Conservation (phyloP, 2,113 vertebrate species). For the Caretta caretta region DNA sequence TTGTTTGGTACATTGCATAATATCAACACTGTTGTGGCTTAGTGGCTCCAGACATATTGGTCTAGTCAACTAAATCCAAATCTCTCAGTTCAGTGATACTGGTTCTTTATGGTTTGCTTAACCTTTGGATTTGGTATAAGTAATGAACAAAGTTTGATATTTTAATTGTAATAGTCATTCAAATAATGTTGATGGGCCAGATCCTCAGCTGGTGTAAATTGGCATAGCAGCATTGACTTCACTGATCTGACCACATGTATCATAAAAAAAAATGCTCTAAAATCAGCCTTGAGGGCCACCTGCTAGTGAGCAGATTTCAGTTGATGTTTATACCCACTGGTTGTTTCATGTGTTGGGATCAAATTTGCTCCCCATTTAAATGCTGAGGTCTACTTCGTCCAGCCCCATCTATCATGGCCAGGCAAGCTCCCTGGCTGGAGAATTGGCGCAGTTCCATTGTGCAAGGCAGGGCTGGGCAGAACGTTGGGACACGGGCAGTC, state of each 20-base stretch:
- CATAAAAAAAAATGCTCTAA: neutral
- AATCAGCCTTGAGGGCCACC: neutral
- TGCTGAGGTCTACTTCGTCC: neutral
- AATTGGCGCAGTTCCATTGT: neutral
- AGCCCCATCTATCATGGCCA: neutral
- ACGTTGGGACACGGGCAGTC: too few relatives aligned
- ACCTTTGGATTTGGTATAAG: slow-evolving; percentile 5
- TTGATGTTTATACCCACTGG: neutral
- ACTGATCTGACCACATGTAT: neutral
- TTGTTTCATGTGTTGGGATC: neutral
- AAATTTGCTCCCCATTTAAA: neutral
- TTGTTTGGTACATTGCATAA: neutral
- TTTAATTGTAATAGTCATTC: neutral
- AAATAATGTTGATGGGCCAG: neutral
- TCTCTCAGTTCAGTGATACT: neutral
- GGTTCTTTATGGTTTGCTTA: slow-evolving; percentile 13
- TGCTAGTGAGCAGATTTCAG: neutral
- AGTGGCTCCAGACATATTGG: neutral
- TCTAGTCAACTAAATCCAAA: slow-evolving; percentile 1
- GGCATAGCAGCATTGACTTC: neutral
- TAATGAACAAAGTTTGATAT: slow-evolving; percentile 13
- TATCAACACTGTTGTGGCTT: slow-evolving; percentile 5
- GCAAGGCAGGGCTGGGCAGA: neutral
- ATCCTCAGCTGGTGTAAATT: neutral
- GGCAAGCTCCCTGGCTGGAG: accelerated